These are phyloP conservation scores for Nebria ingens DNA, from an alignment of 1,140 invertebrate species.

Conservation along the genomic window DNA sequence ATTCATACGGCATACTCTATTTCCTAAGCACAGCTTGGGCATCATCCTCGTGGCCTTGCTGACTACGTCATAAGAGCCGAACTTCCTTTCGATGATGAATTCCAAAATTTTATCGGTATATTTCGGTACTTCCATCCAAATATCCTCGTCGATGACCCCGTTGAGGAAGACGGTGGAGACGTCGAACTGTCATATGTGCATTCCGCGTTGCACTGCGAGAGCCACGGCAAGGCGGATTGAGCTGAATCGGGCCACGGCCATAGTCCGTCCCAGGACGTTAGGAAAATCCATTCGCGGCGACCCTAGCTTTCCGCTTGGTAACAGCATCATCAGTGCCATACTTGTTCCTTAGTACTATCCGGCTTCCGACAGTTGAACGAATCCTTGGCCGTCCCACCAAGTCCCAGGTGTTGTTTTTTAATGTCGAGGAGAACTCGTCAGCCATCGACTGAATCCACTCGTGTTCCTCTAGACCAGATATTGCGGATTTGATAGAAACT, in stretches of 20 bases:
- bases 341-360: slow-evolving; percentile 29
- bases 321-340: slow-evolving; percentile 17
- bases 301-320: slow-evolving; percentile 29
- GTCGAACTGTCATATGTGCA: slow-evolving; percentile 31
- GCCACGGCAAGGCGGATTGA: slow-evolving; percentile 26
- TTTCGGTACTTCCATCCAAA: slow-evolving; percentile 31
- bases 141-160: slow-evolving; percentile 30
- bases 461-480: background rate
- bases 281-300: slow-evolving; percentile 30
- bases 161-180: slow-evolving; percentile 35
- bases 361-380: slow-evolving; percentile 18
- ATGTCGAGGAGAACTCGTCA: slow-evolving; percentile 22
- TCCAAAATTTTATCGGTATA: slow-evolving; percentile 30
- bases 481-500: background rate
- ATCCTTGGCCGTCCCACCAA: slow-evolving; percentile 22
- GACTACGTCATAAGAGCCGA: background rate
- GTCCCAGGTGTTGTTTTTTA: slow-evolving; percentile 23
- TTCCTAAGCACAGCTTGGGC: background rate
- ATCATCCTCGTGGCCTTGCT: background rate
- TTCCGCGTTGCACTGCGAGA: slow-evolving; percentile 16
- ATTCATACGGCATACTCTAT: slow-evolving; percentile 6
- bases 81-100: slow-evolving; percentile 23
- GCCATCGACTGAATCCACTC: slow-evolving; percentile 23
- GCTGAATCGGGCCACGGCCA: slow-evolving; percentile 21
- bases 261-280: slow-evolving; percentile 28